Base-by-base conservation (phyloP, 2,888 invertebrate species). In the Urechis unicinctus region DNA sequence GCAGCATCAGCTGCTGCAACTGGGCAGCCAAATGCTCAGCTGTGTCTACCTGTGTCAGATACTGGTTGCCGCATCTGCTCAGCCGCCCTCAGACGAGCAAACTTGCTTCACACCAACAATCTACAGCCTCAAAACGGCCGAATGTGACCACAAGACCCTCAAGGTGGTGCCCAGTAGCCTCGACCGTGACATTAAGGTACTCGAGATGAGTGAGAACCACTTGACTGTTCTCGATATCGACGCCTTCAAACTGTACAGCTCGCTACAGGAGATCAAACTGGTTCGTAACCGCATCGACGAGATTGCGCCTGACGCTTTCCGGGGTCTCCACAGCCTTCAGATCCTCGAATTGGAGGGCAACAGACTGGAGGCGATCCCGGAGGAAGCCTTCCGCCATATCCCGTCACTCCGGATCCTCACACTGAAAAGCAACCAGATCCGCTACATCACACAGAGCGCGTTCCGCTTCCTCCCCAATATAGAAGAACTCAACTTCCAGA, bases 401-500 rank as follows among this genome's bases (percentile, higher is more conserved):
- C 21, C 41, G 13, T 57, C 58, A 6, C 45, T 64, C 30, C 46
- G 64, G 6, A 55, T 56, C 2, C 56, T 64, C 31, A 59, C 36
- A 36, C 36, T 65, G 13, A 53, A 57, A 24, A 51, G 46, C 46
- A 64, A 64, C 48, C 62, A 60, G 9, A 59, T 64, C 22, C 43
- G 29, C 43, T 57, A 46, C 41, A 41, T 64, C 41, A 51, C 55
- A 3, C 43, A 45, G 6, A 47, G 57, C 29, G 59, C 60, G 4
- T 59, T 65, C 41, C 31, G 21, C 3, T 47, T 51, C 30, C 47
- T 65, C 13, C 44, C 46, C 21, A 57, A 58, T 24, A 50, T 65
- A 3, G 64, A 65, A 41, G 59, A 60, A 5, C 45, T 65, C 26
- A 59, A 65, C 56, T 59, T 65, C 25, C 63, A 65, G 48, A 63